These are phyloP conservation scores for Drosophila ironensis DNA, from an alignment of 1,140 invertebrate species.

Conservation along the genomic window DNA sequence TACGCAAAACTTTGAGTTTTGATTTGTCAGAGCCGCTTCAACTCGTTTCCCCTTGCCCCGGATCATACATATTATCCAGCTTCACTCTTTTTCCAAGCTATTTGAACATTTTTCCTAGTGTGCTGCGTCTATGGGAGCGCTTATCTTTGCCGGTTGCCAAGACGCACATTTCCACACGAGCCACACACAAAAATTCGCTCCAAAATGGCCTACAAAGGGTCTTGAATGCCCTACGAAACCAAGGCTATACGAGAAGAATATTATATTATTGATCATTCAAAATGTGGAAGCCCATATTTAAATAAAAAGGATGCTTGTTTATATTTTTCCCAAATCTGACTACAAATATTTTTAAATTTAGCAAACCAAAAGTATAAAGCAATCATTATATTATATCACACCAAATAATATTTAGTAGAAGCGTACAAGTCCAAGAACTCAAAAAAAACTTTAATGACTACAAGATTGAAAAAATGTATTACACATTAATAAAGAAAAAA, in stretches of 20 bases:
- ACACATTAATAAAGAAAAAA: too few relatives aligned
- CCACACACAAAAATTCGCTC: not conserved
- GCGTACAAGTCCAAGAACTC: too few relatives aligned
- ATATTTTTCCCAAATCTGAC: not conserved
- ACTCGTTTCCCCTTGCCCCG: not conserved
- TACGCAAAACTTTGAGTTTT: conserved; percentile 55
- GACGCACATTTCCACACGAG: conserved; percentile 28
- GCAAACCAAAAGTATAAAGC: too few relatives aligned
- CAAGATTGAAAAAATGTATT: too few relatives aligned
- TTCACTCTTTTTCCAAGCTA: not conserved
- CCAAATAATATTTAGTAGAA: too few relatives aligned
- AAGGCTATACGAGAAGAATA: too few relatives aligned
- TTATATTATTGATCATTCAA: too few relatives aligned
- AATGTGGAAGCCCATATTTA: too few relatives aligned
- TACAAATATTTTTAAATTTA: not conserved
- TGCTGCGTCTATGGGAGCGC: conserved; percentile 10
- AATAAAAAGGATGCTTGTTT: too few relatives aligned
- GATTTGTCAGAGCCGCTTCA: conserved; percentile 42
- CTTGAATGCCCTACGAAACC: conserved; percentile 3
- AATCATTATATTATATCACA: too few relatives aligned
- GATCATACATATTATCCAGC: not conserved
- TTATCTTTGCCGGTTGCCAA: conserved; percentile 49
- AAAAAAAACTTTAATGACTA: too few relatives aligned
- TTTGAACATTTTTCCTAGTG: not conserved
- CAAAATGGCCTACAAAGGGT: not conserved